Evolutionary conservation across 2,113 vertebrate species (phyloP).

Genomic region (Aptenodytes patagonicus): DNA sequence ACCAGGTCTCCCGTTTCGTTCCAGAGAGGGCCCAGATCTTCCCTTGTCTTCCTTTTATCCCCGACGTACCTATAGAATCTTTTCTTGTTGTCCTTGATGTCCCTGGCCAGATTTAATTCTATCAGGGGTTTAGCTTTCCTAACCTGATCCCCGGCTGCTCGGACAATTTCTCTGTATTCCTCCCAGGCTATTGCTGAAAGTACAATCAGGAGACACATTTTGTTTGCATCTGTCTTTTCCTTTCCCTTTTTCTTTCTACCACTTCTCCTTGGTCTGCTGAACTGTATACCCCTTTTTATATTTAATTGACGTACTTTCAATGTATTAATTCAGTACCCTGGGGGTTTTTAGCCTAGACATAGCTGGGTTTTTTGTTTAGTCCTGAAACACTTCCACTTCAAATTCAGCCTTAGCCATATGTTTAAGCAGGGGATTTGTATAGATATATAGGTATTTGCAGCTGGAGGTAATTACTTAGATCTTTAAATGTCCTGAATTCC

Average conservation of each 20-base stretch:
- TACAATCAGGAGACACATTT: not conserved
- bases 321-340: not conserved
- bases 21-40: too few species aligned
- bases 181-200: not conserved
- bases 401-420: not conserved
- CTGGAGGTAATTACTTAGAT: not conserved
- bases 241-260: not conserved
- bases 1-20: too few species aligned
- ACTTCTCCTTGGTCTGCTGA: not conserved
- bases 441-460: not conserved
- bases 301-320: not conserved
- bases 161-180: too few species aligned
- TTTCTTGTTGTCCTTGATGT: too few species aligned
- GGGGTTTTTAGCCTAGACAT: not conserved
- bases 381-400: not conserved
- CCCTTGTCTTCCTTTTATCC: too few species aligned
- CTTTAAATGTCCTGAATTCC: not conserved
- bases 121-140: too few species aligned
- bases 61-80: too few species aligned
- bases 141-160: too few species aligned
- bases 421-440: not conserved
- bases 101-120: too few species aligned
- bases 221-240: not conserved
- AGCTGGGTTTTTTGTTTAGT: not conserved
- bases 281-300: not conserved